A percentile compares a stretch with the other conserved stretches of the same genome.
phyloP scores from a whole-genome alignment of 1,140 invertebrate species.

The Hylaeus anthracinus region DNA sequence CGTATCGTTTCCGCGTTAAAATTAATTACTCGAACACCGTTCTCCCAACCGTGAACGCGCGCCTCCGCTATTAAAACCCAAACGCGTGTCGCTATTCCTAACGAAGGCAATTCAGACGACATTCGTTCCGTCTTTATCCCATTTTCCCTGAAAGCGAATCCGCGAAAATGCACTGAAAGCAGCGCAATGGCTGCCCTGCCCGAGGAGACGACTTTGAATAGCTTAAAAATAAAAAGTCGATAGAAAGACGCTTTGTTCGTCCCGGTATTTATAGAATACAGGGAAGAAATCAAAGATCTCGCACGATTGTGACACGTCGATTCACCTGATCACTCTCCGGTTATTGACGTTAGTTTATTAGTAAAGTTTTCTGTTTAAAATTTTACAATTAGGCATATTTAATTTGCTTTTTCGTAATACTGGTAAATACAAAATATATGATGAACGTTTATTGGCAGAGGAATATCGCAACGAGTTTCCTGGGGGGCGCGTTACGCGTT shows the following conservation, averaged over 20 bases:
- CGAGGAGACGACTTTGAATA: not conserved
- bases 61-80: constrained; percentile 20
- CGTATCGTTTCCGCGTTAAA: constrained; percentile 28
- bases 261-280: not conserved
- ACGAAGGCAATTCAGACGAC: constrained; percentile 34
- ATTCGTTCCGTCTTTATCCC: not conserved
- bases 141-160: constrained; percentile 1
- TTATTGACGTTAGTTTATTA: too few species aligned
- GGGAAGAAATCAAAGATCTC: too few species aligned
- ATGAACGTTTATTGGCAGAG: too few species aligned
- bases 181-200: not conserved
- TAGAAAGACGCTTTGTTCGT: not conserved
- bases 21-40: constrained; percentile 34
- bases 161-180: constrained; percentile 22
- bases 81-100: constrained; percentile 36
- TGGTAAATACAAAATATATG: too few species aligned
- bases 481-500: too few species aligned
- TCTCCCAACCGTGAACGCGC: not conserved
- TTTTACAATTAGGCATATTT: too few species aligned
- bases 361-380: too few species aligned
- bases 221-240: not conserved
- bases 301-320: too few species aligned
- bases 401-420: too few species aligned
- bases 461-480: too few species aligned
- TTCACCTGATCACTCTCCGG: too few species aligned